Conservation (phyloP, 2,113 vertebrate genomes). For the Eolophus roseicapilla region DNA sequence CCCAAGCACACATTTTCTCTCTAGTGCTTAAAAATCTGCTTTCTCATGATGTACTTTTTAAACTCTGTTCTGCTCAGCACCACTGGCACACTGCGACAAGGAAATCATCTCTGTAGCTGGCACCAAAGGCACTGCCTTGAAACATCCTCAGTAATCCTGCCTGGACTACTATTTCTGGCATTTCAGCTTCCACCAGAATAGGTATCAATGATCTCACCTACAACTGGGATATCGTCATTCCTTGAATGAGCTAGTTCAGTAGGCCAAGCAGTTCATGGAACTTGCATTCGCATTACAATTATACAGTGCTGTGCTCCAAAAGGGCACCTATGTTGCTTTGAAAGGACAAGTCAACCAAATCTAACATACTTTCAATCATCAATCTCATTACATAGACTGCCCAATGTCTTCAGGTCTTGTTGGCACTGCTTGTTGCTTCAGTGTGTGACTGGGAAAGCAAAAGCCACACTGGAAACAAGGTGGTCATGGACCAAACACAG, state of each 20-base stretch:
- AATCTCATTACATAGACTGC: neutral
- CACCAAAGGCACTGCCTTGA: neutral
- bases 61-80: neutral
- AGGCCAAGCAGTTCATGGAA: neutral
- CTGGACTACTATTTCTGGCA: neutral
- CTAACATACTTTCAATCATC: neutral
- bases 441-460: rapidly evolving
- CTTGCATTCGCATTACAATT: neutral
- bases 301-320: neutral
- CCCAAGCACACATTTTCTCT: neutral
- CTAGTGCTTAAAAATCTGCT: neutral
- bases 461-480: neutral
- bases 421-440: neutral
- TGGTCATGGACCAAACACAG: rapidly evolving
- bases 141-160: neutral
- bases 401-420: rapidly evolving
- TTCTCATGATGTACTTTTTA: neutral
- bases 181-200: neutral
- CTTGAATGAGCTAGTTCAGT: neutral
- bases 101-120: neutral
- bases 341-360: neutral
- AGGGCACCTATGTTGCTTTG: neutral
- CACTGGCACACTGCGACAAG: neutral
- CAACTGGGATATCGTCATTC: too few relatives aligned
- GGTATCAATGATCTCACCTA: neutral